A percentile compares a stretch with the other conserved stretches of the same genome.
Evolutionary conservation across 2,888 invertebrate genomes (phyloP).

Genomic region (Syrphus vitripennis): DNA sequence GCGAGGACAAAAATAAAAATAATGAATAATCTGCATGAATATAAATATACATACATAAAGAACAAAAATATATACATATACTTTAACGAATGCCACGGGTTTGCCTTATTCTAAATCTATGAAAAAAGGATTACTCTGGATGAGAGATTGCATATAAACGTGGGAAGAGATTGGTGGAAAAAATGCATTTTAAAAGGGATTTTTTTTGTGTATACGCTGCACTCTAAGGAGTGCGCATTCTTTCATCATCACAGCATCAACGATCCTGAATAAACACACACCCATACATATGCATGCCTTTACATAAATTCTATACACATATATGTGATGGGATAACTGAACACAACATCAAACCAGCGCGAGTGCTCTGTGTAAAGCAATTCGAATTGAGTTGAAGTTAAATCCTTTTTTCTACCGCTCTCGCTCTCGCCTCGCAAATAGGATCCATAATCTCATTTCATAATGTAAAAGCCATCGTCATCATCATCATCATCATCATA

Average conservation of each 20-base stretch:
- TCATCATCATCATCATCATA: constrained; percentile 56
- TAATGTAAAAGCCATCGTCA: constrained; percentile 70
- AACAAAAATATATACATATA: not conserved
- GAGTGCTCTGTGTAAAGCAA: constrained; percentile 30
- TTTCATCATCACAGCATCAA: constrained; percentile 28
- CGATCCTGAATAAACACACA: not conserved
- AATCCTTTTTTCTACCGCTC: constrained; percentile 49
- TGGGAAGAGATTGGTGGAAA: not conserved
- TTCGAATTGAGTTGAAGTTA: constrained; percentile 64
- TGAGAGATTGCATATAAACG: not conserved
- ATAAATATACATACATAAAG: not conserved
- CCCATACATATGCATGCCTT: too few species aligned
- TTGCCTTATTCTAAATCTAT: constrained; percentile 49
- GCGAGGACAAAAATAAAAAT: constrained; percentile 54
- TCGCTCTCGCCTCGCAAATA: constrained; percentile 41
- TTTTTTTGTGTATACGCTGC: constrained; percentile 35
- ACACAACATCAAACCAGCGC: not conserved
- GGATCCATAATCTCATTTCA: constrained; percentile 70
- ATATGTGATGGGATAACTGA: too few species aligned
- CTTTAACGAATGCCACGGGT: constrained; percentile 21
- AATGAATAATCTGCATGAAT: constrained; percentile 43
- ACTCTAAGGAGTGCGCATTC: constrained; percentile 47
- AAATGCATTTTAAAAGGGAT: constrained; percentile 47
- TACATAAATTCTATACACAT: not conserved
- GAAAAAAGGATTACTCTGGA: constrained; percentile 51